Evolutionary conservation across 2,888 invertebrate genomes (phyloP).

Genomic region (Phymatocera aterrima): DNA sequence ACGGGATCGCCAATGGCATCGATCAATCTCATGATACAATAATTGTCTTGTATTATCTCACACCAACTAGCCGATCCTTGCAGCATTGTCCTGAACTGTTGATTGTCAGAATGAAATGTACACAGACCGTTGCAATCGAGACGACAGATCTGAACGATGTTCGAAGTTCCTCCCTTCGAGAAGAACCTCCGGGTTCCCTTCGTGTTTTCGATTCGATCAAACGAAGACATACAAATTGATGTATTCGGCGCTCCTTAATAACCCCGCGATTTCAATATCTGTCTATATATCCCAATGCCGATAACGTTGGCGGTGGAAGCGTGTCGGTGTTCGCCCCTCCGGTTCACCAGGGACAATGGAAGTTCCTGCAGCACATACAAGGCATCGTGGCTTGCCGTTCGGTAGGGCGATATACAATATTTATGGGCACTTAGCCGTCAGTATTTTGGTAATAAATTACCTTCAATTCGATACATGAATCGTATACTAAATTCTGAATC

Average conservation of each 20-base stretch:
- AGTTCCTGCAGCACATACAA: neutral
- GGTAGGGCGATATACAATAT: constrained; percentile 17
- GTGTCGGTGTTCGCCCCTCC: neutral
- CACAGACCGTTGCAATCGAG: neutral
- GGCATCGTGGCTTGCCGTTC: neutral
- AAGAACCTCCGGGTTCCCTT: neutral
- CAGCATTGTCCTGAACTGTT: no score
- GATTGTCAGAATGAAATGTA: no score
- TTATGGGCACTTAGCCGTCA: constrained; percentile 18
- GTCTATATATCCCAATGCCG: neutral
- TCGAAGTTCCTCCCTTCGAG: constrained; percentile 1
- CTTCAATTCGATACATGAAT: constrained; percentile 7
- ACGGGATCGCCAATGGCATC: neutral
- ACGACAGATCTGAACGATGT: constrained; percentile 6
- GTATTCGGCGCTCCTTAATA: neutral
- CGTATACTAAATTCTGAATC: constrained; percentile 16
- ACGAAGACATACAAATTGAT: neutral
- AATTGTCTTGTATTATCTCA: neutral
- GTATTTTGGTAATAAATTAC: constrained; percentile 28
- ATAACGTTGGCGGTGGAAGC: neutral
- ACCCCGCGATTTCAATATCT: constrained; percentile 27
- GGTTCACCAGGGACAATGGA: constrained; percentile 10
- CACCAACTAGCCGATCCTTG: neutral
- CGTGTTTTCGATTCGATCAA: neutral
- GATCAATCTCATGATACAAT: neutral